phyloP scores from a whole-genome alignment of 2,888 invertebrate genomes.

The Eurytoma adleriae region DNA sequence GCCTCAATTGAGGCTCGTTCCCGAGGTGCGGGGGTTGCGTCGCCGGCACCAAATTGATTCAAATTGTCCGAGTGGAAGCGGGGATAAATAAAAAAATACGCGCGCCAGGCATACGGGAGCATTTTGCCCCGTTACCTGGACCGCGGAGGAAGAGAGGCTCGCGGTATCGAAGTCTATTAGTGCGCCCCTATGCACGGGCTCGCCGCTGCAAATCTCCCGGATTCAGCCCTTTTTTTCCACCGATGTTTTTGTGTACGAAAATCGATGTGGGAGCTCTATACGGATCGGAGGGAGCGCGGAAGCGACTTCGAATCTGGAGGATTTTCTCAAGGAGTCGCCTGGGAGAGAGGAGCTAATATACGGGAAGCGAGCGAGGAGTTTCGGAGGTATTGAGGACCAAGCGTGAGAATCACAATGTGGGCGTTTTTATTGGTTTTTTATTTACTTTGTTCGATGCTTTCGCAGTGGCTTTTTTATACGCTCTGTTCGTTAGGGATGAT shows the following conservation, averaged over 20 bases:
- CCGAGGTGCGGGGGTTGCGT: constrained; percentile 67
- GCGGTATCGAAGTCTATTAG: constrained; percentile 36
- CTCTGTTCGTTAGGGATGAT: too few species aligned
- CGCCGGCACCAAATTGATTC: constrained; percentile 72
- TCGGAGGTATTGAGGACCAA: not conserved
- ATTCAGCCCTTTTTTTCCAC: constrained; percentile 44
- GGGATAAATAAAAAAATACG: constrained; percentile 57
- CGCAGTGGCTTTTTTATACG: not conserved
- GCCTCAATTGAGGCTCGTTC: constrained; percentile 73
- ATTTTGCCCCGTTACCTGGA: constrained; percentile 63
- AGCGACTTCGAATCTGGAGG: constrained; percentile 20
- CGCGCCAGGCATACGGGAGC: constrained; percentile 68
- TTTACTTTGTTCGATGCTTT: constrained; percentile 11
- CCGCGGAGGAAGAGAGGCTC: constrained; percentile 34
- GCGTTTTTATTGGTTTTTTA: constrained; percentile 36
- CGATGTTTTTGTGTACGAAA: not conserved
- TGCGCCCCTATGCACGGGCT: constrained; percentile 46
- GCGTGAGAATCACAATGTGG: constrained; percentile 49
- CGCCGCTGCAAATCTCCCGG: constrained; percentile 39
- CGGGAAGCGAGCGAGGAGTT: constrained; percentile 2
- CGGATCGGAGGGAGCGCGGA: constrained; percentile 22
- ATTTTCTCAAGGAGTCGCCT: constrained; percentile 35
- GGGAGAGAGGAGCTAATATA: not conserved
- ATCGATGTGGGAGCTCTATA: constrained; percentile 45
- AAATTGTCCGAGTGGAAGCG: constrained; percentile 67